These are phyloP conservation scores for Gila robusta DNA, from an alignment of 2,797 vertebrate genomes.

Conservation along the genomic window DNA sequence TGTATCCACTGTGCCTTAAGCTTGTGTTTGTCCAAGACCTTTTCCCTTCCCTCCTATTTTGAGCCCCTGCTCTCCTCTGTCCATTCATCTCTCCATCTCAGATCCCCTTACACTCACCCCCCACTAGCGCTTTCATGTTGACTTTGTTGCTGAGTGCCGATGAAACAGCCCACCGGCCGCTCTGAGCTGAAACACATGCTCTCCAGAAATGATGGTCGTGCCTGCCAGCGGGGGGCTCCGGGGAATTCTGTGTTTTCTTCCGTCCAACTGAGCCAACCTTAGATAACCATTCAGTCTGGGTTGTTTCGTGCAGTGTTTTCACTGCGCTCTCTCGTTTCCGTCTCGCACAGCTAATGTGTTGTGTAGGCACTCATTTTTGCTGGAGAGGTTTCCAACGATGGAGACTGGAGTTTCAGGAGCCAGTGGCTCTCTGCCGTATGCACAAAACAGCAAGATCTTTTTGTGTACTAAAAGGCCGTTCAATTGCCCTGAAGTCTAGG, in stretches of 20 bases:
- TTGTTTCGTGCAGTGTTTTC: conserved; percentile 16
- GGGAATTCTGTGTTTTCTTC: conserved; percentile 51
- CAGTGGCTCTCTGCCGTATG: not conserved
- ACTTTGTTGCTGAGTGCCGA: conserved; percentile 21
- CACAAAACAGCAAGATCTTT: not conserved
- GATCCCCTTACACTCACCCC: conserved; percentile 32
- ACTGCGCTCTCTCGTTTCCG: not conserved
- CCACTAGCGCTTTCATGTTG: conserved; percentile 40
- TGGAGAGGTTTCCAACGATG: not conserved
- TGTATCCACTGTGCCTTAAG: not conserved
- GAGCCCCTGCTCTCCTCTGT: conserved; percentile 12
- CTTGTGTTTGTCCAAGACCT: conserved; percentile 32
- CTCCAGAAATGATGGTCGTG: conserved; percentile 44
- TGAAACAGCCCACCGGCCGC: conserved; percentile 19
- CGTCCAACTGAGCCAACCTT: conserved; percentile 45
- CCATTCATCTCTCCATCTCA: conserved; percentile 36
- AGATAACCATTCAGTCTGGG: conserved; percentile 26
- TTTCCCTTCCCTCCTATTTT: conserved; percentile 11
- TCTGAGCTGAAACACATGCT: conserved; percentile 62
- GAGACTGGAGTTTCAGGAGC: not conserved
- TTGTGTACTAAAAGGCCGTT: conserved; percentile 9
- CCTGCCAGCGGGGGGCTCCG: conserved; percentile 31
- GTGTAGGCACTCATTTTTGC: conserved; percentile 30
- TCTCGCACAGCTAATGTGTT: not conserved
- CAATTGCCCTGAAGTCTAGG: conserved; percentile 1